Evolutionary conservation across 2,113 vertebrate genomes (phyloP).

Genomic region (Sinocyclocheilus maitianheensis): DNA sequence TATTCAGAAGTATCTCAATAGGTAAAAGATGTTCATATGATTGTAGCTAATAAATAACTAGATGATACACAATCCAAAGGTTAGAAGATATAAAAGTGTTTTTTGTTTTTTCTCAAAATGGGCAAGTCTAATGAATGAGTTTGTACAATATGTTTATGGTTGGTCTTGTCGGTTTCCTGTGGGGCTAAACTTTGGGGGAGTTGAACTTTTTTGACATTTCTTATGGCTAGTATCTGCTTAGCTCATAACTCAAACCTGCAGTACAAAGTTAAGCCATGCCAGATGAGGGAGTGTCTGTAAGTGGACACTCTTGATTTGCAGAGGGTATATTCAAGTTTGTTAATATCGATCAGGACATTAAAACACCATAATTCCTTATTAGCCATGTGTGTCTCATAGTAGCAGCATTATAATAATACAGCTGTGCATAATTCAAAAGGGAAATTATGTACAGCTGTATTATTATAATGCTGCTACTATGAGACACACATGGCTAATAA

Average conservation of each 20-base stretch:
- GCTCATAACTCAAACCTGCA: constrained; percentile 37
- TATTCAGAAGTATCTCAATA: neutral
- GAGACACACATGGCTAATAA: too few relatives aligned
- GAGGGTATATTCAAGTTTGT: neutral
- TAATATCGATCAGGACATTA: neutral
- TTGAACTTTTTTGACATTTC: neutral
- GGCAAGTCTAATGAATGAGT: neutral
- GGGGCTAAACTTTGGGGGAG: neutral
- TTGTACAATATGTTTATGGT: neutral
- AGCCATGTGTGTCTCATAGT: neutral
- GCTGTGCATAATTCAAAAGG: neutral
- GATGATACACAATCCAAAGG: neutral
- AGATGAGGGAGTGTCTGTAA: constrained; percentile 25
- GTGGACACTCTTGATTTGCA: neutral
- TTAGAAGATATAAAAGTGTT: neutral
- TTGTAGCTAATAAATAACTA: neutral
- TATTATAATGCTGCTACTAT: too few relatives aligned
- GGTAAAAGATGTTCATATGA: neutral
- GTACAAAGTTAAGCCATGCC: constrained; percentile 54
- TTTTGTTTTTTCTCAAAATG: neutral
- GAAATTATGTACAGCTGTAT: too few relatives aligned
- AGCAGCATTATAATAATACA: neutral
- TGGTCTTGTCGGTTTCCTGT: neutral
- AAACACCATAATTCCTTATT: neutral
- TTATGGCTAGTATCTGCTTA: neutral